phyloP scores from a whole-genome alignment of 2,888 invertebrate genomes.

The Malachius bipustulatus region DNA sequence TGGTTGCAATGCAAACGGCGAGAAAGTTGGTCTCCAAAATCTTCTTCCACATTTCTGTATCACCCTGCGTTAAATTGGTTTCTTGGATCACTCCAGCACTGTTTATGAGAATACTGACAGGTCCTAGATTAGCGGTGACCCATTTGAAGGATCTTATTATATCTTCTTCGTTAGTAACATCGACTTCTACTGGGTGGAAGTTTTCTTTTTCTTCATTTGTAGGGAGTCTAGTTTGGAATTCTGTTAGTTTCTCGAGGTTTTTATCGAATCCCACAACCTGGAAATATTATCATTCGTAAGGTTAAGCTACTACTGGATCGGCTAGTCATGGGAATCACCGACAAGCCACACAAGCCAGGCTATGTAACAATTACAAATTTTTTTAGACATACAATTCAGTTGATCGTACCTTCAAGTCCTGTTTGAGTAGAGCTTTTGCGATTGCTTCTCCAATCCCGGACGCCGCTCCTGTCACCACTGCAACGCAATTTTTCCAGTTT shows the following conservation, averaged over 20 bases:
- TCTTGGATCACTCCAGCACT: slow-evolving; percentile 4
- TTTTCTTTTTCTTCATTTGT: slow-evolving; percentile 4
- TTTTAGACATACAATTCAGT: too few species aligned
- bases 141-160: slow-evolving; percentile 4
- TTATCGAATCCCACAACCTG: slow-evolving; percentile 5
- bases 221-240: background rate
- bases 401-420: too few species aligned
- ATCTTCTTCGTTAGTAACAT: background rate
- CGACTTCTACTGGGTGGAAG: background rate
- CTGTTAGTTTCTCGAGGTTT: background rate
- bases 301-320: too few species aligned
- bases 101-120: slow-evolving; percentile 5
- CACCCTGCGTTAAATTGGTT: background rate
- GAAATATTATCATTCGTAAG: too few species aligned
- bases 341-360: too few species aligned
- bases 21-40: slow-evolving; percentile 14
- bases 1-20: slow-evolving; percentile 13
- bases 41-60: slow-evolving; percentile 3
- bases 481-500: too few species aligned
- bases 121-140: slow-evolving; percentile 5
- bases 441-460: too few species aligned
- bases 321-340: too few species aligned
- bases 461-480: too few species aligned
- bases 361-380: too few species aligned
- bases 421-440: too few species aligned